These are phyloP conservation scores for Hirudinaria manillensis DNA, from an alignment of 2,888 invertebrate genomes.

Conservation along the genomic window DNA sequence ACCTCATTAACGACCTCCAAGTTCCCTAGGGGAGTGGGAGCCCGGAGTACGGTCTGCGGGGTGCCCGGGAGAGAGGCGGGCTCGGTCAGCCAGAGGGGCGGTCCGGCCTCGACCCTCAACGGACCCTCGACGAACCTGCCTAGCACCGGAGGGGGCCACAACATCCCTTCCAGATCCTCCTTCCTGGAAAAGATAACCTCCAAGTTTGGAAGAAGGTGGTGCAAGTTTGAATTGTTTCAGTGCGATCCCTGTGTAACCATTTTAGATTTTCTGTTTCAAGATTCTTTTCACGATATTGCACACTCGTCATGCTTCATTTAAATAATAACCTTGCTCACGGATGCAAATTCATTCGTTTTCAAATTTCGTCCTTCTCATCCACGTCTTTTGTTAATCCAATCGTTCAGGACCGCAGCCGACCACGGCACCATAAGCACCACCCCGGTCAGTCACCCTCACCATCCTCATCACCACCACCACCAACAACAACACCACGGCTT, in stretches of 20 bases:
- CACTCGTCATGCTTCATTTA: too few species aligned
- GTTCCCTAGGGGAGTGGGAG: conserved; percentile 88
- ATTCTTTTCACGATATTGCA: too few species aligned
- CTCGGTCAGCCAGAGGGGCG: conserved; percentile 42
- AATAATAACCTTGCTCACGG: too few species aligned
- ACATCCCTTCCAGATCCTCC: conserved; percentile 44
- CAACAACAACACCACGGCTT: not conserved
- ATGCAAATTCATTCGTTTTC: not conserved
- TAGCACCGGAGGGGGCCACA: conserved; percentile 56
- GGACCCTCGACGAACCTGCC: conserved; percentile 50
- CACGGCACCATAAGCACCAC: not conserved
- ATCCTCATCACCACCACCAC: conserved; percentile 1
- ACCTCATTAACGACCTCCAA: conserved; percentile 44
- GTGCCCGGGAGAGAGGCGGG: conserved; percentile 64
- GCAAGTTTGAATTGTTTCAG: not conserved
- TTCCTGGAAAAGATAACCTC: conserved; percentile 98
- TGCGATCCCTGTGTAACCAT: not conserved
- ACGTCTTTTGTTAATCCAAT: not conserved
- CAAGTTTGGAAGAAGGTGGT: conserved; percentile 89
- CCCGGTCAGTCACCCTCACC: conserved; percentile 7
- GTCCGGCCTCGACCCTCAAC: conserved; percentile 41
- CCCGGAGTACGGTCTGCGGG: conserved; percentile 93
- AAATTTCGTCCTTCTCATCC: too few species aligned
- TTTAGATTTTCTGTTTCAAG: not conserved
- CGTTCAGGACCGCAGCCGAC: conserved; percentile 14